Base-by-base conservation (phyloP, 2,113 vertebrate species). In the Colistium nudipinnis region DNA sequence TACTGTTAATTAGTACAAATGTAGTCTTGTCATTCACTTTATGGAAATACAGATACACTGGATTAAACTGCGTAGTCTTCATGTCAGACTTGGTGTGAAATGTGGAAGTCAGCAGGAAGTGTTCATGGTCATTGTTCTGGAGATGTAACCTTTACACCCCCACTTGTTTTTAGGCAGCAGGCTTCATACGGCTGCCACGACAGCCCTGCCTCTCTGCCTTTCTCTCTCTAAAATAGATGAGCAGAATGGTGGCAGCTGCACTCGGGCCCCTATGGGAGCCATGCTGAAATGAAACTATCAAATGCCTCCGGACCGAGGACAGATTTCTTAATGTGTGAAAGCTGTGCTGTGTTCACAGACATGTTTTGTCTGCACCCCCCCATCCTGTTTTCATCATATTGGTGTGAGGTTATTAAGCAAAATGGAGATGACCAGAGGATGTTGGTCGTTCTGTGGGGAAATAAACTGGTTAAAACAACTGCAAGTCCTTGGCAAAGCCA, bases 321-420 rank as follows among this genome's bases (percentile, higher is more conserved):
- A 85, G 89, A 90, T 86, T 85, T 82, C 88, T 90, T 89, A 87
- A 90, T 88, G 88, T 89, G 87, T 90, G 88, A 89, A 87, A 91
- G 85, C 83, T 81, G 81, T 48, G 24, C 74, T 61, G 76, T 74
- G 80, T 81, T 89, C 85, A 83, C 80, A 84, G 83, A 84, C 82
- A 41, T 90, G 88, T 90, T 91, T 89, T 89, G 88, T 90, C 90
- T 91, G 86, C 82, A 66, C 78, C 61, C 59, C 62, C 47, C 0
- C 0, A 12, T 30, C 4, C 1, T 13, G 45, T 62, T 65, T 73
- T 39, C 45, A 74, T 59, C 49, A 71, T 73, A 77, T 71, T 22
- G 52, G 33, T 51, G 54, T 43, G 52, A 59, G 20, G 48, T 57
- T 72, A 72, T 70, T 69, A 49, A 67, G 69, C 39, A 66, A 39